Evolutionary conservation across 2,888 invertebrate genomes (phyloP).

Genomic region (Drosophila niveifrons): DNA sequence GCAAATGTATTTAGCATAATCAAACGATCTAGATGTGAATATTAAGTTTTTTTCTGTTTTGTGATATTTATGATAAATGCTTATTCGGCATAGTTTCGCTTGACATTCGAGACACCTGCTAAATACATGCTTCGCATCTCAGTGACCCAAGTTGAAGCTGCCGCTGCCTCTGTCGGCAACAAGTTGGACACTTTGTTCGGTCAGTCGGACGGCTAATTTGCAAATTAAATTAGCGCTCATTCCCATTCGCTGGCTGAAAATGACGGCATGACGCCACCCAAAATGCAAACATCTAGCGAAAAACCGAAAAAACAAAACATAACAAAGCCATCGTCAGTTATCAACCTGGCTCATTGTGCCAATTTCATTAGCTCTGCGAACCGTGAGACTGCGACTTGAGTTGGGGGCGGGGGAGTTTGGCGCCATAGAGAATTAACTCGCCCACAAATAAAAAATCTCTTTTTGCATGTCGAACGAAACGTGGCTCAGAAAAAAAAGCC

Average conservation of each 20-base stretch:
- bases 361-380: constrained; percentile 64
- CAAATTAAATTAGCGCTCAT: constrained; percentile 79
- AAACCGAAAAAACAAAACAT: background rate
- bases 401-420: constrained; percentile 17
- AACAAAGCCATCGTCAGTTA: constrained; percentile 71
- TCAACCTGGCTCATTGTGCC: constrained; percentile 27
- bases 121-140: constrained; percentile 35
- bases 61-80: constrained; percentile 2
- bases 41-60: background rate
- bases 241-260: constrained; percentile 61
- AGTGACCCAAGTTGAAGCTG: background rate
- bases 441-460: constrained; percentile 28
- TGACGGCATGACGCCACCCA: constrained; percentile 69
- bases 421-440: constrained; percentile 36
- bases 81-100: background rate
- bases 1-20: constrained; percentile 4
- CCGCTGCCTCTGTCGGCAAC: constrained; percentile 30
- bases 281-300: constrained; percentile 43
- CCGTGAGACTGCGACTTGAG: constrained; percentile 32
- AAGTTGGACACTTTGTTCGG: constrained; percentile 22
- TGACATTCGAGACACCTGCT: constrained; percentile 12
- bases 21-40: constrained; percentile 6
- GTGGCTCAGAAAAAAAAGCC: constrained; percentile 27
- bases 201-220: constrained; percentile 67
- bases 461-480: constrained; percentile 65